phyloP scores from a whole-genome alignment of 2,797 vertebrate genomes.

The Neosalanx taihuensis region DNA sequence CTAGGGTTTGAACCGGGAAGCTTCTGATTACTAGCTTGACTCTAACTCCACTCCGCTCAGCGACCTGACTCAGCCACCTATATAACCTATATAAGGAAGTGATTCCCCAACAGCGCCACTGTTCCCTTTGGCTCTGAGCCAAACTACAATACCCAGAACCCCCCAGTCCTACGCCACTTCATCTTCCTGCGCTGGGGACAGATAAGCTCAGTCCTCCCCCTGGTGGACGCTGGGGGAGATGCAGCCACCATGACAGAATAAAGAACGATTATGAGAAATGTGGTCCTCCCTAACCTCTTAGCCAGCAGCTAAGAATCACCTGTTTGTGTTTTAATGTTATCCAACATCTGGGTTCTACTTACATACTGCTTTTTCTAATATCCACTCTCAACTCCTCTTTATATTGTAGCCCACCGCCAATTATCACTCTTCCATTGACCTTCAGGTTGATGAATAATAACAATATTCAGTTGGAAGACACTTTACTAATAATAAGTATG shows the following conservation, averaged over 20 bases:
- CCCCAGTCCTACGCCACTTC: slow-evolving; percentile 44
- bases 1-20: no score
- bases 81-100: slow-evolving; percentile 12
- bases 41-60: no score
- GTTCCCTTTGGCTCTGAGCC: slow-evolving; percentile 48
- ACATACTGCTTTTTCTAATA: slow-evolving; percentile 34
- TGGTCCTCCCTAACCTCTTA: slow-evolving; percentile 6
- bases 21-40: no score
- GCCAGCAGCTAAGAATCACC: slow-evolving; percentile 14
- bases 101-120: slow-evolving; percentile 32
- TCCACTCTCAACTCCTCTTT: slow-evolving; percentile 67
- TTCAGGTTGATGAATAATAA: no score
- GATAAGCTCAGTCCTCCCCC: slow-evolving; percentile 55
- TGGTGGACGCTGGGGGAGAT: slow-evolving; percentile 52
- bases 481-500: no score
- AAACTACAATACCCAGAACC: slow-evolving; percentile 49
- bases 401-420: slow-evolving; percentile 48
- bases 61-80: no score
- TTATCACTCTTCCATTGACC: slow-evolving; percentile 21
- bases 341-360: slow-evolving; percentile 14
- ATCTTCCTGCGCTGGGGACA: slow-evolving; percentile 16
- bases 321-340: slow-evolving; percentile 26
- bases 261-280: background rate
- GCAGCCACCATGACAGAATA: background rate
- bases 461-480: no score